Conservation (phyloP, 2,797 vertebrate species). For the Sebastolobus alascanus region DNA sequence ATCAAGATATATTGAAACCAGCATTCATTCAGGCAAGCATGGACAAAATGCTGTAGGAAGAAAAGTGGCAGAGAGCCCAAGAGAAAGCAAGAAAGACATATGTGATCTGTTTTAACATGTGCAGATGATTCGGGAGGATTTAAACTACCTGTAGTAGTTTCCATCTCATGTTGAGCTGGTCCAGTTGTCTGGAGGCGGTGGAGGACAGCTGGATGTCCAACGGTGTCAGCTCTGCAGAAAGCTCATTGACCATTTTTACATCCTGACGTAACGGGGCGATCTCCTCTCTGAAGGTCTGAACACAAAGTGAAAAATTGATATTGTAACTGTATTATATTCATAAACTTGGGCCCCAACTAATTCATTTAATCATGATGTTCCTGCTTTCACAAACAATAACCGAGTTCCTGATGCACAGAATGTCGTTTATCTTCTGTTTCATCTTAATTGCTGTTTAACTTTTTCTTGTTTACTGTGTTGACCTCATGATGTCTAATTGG, state of each 20-base stretch:
- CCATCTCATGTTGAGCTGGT: slow-evolving; percentile 97
- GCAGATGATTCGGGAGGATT: not conserved
- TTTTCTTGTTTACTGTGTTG: slow-evolving; percentile 6
- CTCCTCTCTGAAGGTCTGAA: slow-evolving; percentile 93
- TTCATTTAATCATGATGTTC: not conserved
- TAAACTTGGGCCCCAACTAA: not conserved
- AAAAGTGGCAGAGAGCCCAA: not conserved
- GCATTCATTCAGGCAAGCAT: slow-evolving; percentile 18
- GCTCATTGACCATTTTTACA: slow-evolving; percentile 91
- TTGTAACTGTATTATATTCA: not conserved
- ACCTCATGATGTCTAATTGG: slow-evolving; percentile 28
- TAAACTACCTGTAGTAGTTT: slow-evolving; percentile 92
- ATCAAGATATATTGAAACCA: not conserved
- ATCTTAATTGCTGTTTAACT: slow-evolving; percentile 14
- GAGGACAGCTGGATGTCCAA: slow-evolving; percentile 94
- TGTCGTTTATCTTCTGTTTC: not conserved
- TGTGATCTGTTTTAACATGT: not conserved
- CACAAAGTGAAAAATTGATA: not conserved
- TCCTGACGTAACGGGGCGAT: slow-evolving; percentile 91
- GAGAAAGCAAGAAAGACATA: not conserved
- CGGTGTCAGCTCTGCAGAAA: slow-evolving; percentile 91
- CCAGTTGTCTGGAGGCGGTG: slow-evolving; percentile 92
- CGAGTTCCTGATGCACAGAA: not conserved
- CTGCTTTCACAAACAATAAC: slow-evolving; percentile 8
- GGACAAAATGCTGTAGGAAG: slow-evolving; percentile 25